Evolutionary conservation across 1,140 invertebrate species (phyloP).

Genomic region (roundworm (Caenorhabditis elegans)): WBcel235 BX284602.5:13884501-13885000

Average conservation of each 20-base stretch:
- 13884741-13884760: constrained; percentile 4
- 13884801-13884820: not conserved
- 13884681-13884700: too few relatives aligned
- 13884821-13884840: not conserved
- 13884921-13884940: constrained; percentile 73
- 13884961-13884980: constrained; percentile 93
- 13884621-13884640: too few relatives aligned
- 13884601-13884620: too few relatives aligned
- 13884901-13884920: constrained; percentile 95
- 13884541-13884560: too few relatives aligned
- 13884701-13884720: not conserved
- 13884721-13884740: not conserved
- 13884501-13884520: too few relatives aligned
- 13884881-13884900: constrained; percentile 85
- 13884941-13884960: constrained; percentile 56
- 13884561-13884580: too few relatives aligned
- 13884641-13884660: too few relatives aligned
- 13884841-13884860: constrained; percentile 74
- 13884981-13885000: constrained; percentile 91
- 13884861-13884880: constrained; percentile 91
- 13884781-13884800: not conserved
- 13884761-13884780: not conserved
- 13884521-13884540: too few relatives aligned
- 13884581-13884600: too few relatives aligned
- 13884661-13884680: too few relatives aligned